Percentiles rank a stretch among this genome's conserved stretches.
phyloP scores from a whole-genome alignment of 2,888 invertebrate genomes.

The Leptopilina syphax region DNA sequence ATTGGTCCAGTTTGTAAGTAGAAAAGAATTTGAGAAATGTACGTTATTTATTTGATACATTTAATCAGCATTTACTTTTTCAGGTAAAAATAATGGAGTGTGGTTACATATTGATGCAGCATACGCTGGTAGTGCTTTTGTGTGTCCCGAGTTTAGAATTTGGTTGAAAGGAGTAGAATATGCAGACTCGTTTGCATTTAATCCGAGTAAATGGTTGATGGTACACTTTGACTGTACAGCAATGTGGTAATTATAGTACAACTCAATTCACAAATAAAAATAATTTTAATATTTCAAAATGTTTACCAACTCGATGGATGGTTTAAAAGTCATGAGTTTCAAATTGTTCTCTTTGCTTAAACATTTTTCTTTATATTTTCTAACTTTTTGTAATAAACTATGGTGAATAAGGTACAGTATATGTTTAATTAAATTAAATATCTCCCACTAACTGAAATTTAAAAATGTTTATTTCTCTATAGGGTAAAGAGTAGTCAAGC shows the following conservation, averaged over 20 bases:
- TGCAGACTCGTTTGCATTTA: constrained; percentile 97
- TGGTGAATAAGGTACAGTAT: too few relatives aligned
- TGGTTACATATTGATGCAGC: constrained; percentile 99
- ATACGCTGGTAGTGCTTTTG: constrained; percentile 96
- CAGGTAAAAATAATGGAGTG: constrained; percentile 86
- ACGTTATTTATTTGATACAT: neutral
- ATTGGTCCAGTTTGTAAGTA: constrained; percentile 81
- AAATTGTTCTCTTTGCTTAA: too few relatives aligned
- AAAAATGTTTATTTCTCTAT: constrained; percentile 62
- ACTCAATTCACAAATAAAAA: constrained; percentile 5
- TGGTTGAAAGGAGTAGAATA: constrained; percentile 94
- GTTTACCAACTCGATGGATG: too few relatives aligned
- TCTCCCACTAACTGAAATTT: constrained; percentile 22
- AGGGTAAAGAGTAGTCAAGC: constrained; percentile 97
- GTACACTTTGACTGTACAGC: constrained; percentile 99
- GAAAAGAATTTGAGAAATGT: neutral
- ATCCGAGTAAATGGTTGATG: constrained; percentile 99
- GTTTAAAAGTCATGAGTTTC: too few relatives aligned
- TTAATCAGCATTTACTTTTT: constrained; percentile 6
- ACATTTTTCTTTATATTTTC: too few relatives aligned
- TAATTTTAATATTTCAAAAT: too few relatives aligned
- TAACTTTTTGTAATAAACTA: too few relatives aligned
- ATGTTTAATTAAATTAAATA: too few relatives aligned
- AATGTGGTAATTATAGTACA: constrained; percentile 88
- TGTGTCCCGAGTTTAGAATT: constrained; percentile 96